Evolutionary conservation across 2,797 vertebrate species (phyloP).

Genomic region (Naso thynnoides): DNA sequence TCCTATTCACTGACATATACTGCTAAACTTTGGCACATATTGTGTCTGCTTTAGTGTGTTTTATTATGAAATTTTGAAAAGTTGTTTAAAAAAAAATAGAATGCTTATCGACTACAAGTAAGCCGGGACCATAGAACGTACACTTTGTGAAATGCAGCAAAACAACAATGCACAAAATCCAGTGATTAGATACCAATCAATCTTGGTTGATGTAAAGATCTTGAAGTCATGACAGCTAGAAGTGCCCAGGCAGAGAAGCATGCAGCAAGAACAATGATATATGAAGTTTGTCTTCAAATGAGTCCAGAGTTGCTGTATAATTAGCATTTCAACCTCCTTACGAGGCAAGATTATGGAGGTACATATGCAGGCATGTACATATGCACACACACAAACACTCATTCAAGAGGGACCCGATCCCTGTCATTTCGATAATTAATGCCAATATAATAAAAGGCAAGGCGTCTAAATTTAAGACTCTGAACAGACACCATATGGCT

Average conservation of each 20-base stretch:
- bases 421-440: slow-evolving; percentile 80
- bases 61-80: neutral
- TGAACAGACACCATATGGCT: slow-evolving; percentile 57
- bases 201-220: slow-evolving; percentile 9
- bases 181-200: slow-evolving; percentile 2
- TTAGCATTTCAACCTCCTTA: slow-evolving; percentile 70
- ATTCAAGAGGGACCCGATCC: slow-evolving; percentile 46
- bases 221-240: slow-evolving; percentile 5
- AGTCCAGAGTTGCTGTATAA: slow-evolving; percentile 65
- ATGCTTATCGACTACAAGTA: no score
- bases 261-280: slow-evolving; percentile 45
- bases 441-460: slow-evolving; percentile 72
- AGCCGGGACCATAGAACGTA: no score
- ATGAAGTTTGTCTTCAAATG: slow-evolving; percentile 54
- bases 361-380: slow-evolving; percentile 23
- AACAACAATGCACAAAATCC: slow-evolving; percentile 14
- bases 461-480: slow-evolving; percentile 72
- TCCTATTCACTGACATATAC: neutral
- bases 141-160: neutral
- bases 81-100: neutral
- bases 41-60: neutral
- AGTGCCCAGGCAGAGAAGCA: slow-evolving; percentile 26
- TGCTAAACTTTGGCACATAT: neutral
- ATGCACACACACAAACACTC: slow-evolving; percentile 5
- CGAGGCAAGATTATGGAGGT: slow-evolving; percentile 57